Evolutionary conservation across 2,113 vertebrate species (phyloP).

Genomic region (Tragelaphus strepsiceros): DNA sequence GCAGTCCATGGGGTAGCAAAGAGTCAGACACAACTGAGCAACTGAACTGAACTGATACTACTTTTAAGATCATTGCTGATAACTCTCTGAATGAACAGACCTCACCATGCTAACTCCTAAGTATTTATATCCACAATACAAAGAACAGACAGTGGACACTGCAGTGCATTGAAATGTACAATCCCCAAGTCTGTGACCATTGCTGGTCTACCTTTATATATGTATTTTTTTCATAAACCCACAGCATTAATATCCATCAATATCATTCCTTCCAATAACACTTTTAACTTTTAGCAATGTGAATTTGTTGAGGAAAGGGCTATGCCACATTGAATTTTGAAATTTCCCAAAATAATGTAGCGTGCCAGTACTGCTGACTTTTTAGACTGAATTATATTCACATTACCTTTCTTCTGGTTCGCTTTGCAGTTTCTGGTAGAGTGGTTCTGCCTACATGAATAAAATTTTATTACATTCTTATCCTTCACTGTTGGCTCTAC

Average conservation of each 20-base stretch:
- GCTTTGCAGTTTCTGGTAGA: conserved; percentile 55
- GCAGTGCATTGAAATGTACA: not conserved
- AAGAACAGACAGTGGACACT: not conserved
- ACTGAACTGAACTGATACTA: not conserved
- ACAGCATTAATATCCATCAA: not conserved
- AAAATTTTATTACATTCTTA: conserved; percentile 64
- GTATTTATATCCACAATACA: not conserved
- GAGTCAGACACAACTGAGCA: not conserved
- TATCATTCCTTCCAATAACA: not conserved
- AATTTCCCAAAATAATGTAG: conserved; percentile 24
- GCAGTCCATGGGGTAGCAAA: not conserved
- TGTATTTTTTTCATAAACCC: conserved; percentile 8
- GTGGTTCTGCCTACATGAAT: conserved; percentile 54
- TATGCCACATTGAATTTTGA: conserved; percentile 24
- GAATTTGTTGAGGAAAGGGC: conserved; percentile 17
- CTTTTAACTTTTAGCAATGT: not conserved
- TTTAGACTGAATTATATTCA: conserved; percentile 50
- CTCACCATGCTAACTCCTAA: not conserved
- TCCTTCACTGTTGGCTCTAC: conserved; percentile 47
- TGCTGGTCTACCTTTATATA: not conserved
- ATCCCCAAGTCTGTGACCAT: not conserved
- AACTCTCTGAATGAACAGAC: conserved; percentile 6
- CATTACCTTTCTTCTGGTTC: conserved; percentile 32
- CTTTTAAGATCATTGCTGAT: conserved; percentile 1
- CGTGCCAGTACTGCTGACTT: not conserved